These are phyloP conservation scores for Bradysia coprophila DNA, from an alignment of 1,140 invertebrate species.

Conservation along the genomic window DNA sequence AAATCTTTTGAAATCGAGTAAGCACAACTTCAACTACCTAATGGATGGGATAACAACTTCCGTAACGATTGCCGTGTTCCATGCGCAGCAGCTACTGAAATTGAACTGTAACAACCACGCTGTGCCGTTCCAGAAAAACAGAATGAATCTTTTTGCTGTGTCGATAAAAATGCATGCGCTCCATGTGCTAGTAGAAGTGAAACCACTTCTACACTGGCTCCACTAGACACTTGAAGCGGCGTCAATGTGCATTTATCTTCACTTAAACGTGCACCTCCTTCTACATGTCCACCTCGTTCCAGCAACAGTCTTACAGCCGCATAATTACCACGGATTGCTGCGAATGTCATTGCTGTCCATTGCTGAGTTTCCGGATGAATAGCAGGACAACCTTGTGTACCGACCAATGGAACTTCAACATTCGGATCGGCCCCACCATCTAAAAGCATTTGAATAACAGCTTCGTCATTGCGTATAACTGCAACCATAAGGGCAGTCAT, in stretches of 20 bases:
- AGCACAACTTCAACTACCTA: no score
- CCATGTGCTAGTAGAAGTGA: conserved; percentile 60
- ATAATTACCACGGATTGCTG: conserved; percentile 36
- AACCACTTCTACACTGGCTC: conserved; percentile 61
- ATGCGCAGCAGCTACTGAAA: conserved; percentile 72
- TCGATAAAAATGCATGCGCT: conserved; percentile 71
- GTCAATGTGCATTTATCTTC: conserved; percentile 75
- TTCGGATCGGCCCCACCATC: conserved; percentile 63
- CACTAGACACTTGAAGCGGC: conserved; percentile 67
- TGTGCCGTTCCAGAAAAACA: conserved; percentile 72
- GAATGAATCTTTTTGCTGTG: conserved; percentile 58
- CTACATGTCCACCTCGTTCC: conserved; percentile 63
- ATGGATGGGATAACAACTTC: conserved; percentile 57
- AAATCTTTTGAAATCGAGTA: no score
- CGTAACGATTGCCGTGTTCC: conserved; percentile 59
- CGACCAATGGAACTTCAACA: conserved; percentile 37
- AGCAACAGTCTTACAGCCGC: conserved; percentile 38
- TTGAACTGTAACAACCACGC: conserved; percentile 64
- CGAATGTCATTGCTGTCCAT: conserved; percentile 59
- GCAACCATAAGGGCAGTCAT: conserved; percentile 68
- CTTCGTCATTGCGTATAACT: conserved; percentile 58
- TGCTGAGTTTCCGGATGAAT: conserved; percentile 53
- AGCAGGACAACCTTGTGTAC: conserved; percentile 20
- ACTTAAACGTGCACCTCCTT: conserved; percentile 59
- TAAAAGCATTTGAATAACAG: conserved; percentile 45